Base-by-base conservation (phyloP, 2,888 invertebrate species). In the Xanthia icteritia region DNA sequence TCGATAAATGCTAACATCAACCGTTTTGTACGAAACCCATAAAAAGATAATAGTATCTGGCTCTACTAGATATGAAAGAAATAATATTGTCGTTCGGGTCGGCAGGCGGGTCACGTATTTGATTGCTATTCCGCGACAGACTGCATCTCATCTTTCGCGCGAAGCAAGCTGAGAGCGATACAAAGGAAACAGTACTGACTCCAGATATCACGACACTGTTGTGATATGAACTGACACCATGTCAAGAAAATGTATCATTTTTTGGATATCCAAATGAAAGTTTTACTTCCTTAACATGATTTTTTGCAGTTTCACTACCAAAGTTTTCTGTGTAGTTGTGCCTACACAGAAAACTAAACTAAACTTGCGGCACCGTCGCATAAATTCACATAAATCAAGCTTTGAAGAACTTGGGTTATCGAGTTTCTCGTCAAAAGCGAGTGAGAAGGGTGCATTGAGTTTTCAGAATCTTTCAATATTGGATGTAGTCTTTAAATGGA, bases 101-200 rank as follows among this genome's bases (percentile, higher is more conserved):
- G n/a, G 27, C 61, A 84, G 60, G 69, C 71, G 27, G 45, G 51
- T 67, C 87, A 86, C 87, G 86, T 86, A 76, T 72, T 79, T 61
- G 64, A 82, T 84, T 82, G 75, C 66, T 69, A 74, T 73, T 81
- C 81, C 78, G 69, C 65, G 45, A 48, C 64, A 65, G 73, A 23
- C 36, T 70, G 78, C 85, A 60, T 74, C 83, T 56, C 64, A 48
- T 78, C 77, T 77, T 64, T 31, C 58, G 58, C 48, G 54, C 31
- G 51, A 23, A 63, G 31, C 48, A 31, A 56, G 20, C 63, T 51
- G 67, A 65, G n/a, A 61, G n/a, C 45, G 31, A 64, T 45, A 60
- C 51, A 60, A 71, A 63, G 45, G 20, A 60, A 58, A 31, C 9
- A 51, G 68, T n/a, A 48, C 67, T 45, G 31, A 51, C 39, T 36